Evolutionary conservation across 1,140 invertebrate genomes (phyloP).

Genomic region (Listronotus bonariensis): DNA sequence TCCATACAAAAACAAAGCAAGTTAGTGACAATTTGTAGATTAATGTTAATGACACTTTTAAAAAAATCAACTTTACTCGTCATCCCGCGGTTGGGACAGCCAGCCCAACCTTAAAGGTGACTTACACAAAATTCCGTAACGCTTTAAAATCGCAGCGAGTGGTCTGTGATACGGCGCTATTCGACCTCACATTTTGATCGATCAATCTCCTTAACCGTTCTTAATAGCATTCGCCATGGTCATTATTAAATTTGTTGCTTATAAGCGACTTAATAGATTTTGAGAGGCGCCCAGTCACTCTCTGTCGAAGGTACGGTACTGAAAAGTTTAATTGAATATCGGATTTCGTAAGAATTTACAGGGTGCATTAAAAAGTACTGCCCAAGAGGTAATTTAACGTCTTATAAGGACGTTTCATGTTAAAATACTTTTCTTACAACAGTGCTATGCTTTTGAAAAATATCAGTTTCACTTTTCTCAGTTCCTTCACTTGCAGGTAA

Average conservation of each 20-base stretch:
- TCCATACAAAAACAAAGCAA: too few species aligned
- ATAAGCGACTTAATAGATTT: conserved; percentile 37
- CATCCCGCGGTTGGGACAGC: background rate
- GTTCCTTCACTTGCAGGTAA: too few species aligned
- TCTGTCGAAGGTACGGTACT: conserved; percentile 15
- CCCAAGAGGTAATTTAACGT: too few species aligned
- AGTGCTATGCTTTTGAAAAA: too few species aligned
- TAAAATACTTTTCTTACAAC: too few species aligned
- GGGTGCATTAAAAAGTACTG: conserved; percentile 1
- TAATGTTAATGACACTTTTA: too few species aligned
- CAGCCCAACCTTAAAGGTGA: background rate
- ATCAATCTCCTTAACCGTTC: conserved; percentile 32
- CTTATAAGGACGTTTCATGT: too few species aligned
- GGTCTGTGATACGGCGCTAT: conserved; percentile 14
- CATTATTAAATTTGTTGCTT: conserved; percentile 42
- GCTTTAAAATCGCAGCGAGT: conserved; percentile 6
- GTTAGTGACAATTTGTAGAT: too few species aligned
- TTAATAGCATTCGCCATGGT: conserved; percentile 38
- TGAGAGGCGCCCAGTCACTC: conserved; percentile 34
- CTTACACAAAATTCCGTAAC: conserved; percentile 5
- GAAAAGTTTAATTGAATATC: conserved; percentile 39
- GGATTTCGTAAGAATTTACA: conserved; percentile 20
- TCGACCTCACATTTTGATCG: conserved; percentile 31
- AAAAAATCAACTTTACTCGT: too few species aligned
- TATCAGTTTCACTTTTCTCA: too few species aligned